A percentile compares a stretch with the other conserved stretches of the same genome.
These are phyloP conservation scores for Phocides pigmalion DNA, from an alignment of 1,140 invertebrate genomes.

Conservation along the genomic window DNA sequence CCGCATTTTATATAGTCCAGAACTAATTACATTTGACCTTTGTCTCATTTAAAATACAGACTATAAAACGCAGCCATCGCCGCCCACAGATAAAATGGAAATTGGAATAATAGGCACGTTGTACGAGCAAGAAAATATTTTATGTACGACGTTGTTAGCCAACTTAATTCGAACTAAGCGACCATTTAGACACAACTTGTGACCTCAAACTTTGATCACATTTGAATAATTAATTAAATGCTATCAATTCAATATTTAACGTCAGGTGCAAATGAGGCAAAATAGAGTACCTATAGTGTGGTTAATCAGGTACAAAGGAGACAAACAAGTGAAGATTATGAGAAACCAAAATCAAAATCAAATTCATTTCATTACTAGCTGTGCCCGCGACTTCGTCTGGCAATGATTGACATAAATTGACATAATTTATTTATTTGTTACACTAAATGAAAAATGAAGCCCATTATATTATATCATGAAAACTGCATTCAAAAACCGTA, in stretches of 20 bases:
- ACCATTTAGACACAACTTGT: background rate
- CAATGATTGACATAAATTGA: too few species aligned
- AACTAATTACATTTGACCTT: slow-evolving; percentile 24
- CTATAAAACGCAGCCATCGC: slow-evolving; percentile 11
- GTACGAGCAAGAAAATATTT: background rate
- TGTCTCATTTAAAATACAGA: slow-evolving; percentile 5
- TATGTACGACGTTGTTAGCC: background rate
- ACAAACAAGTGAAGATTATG: too few species aligned
- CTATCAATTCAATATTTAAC: background rate
- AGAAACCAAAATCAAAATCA: too few species aligned
- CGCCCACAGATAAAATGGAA: slow-evolving; percentile 18
- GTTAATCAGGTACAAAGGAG: too few species aligned
- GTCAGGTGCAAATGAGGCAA: background rate
- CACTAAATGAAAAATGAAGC: too few species aligned
- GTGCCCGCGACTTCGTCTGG: too few species aligned
- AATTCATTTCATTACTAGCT: too few species aligned
- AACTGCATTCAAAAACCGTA: too few species aligned
- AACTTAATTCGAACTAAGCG: background rate
- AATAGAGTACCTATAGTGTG: too few species aligned
- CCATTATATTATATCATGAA: too few species aligned
- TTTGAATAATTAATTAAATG: background rate
- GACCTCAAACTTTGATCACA: background rate
- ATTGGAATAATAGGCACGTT: slow-evolving; percentile 5
- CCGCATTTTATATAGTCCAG: slow-evolving; percentile 6
- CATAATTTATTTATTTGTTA: too few species aligned